Evolutionary conservation across 1,140 invertebrate genomes (phyloP), one percentile per base, ranked within the genome.

Genomic region (Drosophila bocqueti): DNA sequence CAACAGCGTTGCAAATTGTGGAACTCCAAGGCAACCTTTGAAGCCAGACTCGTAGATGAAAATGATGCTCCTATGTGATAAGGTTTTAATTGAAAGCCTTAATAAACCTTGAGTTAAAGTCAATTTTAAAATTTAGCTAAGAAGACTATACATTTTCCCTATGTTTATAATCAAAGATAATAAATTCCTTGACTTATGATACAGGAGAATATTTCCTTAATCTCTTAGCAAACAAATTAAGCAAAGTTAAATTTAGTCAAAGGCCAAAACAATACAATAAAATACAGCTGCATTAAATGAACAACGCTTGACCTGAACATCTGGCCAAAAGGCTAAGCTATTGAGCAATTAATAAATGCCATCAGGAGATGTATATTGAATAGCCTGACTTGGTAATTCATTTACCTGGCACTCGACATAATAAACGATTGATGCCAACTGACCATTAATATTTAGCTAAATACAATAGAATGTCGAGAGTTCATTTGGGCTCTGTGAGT

Each of bases 391-490:
- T 57, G 15, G 15, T 40, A 26, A 57, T 40, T 57, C 34, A 55
- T 40, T 40, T n/a, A n/a, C 34, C 34, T 55, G 15, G 4, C 54
- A 55, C 54, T 24, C 15, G 15, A n/a, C 21, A 24, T 26, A 26
- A 40, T 55, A 55, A 38, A 18, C 36, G 15, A 57, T 57, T 57
- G 54, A 57, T 57, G 34, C 4, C 54, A 26, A n/a, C 21, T 40
- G 24, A 58, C 36, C 24, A 58, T 43, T 45, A 58, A 58, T 26
- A 58, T 58, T 58, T 26, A 26, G 54, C 36, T n/a, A 26, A 57
- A 40, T 57, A 26, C 38, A 40, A 57, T 57, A 26, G 54, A 57
- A 54, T 24, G 47, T 7, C 8, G 13, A 63, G 31, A 54, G 46
- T 54, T 63, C 34, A 29, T 18, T 50, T 13, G 10, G 34, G 4